Evolutionary conservation across 1,140 invertebrate species (phyloP).

Genomic region (Drosophila chauvacae): DNA sequence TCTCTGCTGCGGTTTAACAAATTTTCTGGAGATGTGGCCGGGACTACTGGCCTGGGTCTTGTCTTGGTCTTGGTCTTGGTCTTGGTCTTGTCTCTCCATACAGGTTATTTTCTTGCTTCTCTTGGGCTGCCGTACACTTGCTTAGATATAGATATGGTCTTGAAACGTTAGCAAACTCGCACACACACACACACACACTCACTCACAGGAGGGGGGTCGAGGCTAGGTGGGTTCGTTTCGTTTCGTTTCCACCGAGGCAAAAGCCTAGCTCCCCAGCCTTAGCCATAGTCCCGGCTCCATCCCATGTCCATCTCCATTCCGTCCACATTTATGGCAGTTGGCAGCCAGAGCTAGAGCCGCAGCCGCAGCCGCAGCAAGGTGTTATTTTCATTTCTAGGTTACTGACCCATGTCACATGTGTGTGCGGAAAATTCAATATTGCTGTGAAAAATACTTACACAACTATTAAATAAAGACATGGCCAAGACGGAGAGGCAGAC

Average conservation of each 20-base stretch:
- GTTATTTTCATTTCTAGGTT: constrained; percentile 83
- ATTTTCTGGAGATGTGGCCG: constrained; percentile 71
- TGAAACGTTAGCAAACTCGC: constrained; percentile 69
- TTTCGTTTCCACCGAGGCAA: constrained; percentile 48
- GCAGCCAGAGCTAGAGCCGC: constrained; percentile 39
- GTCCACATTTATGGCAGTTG: constrained; percentile 79
- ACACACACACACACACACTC: constrained; percentile 19
- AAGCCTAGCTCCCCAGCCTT: constrained; percentile 18
- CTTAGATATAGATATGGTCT: constrained; percentile 79
- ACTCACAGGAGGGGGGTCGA: constrained; percentile 45
- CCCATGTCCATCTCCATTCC: constrained; percentile 64
- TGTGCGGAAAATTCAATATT: constrained; percentile 82
- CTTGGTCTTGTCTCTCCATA: constrained; percentile 70
- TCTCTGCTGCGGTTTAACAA: constrained; percentile 76
- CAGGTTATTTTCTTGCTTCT: constrained; percentile 69
- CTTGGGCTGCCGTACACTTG: constrained; percentile 69
- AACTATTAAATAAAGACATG: constrained; percentile 82
- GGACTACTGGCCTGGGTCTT: constrained; percentile 44
- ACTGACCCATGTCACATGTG: constrained; percentile 82
- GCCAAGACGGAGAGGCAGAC: constrained; percentile 22
- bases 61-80: constrained; percentile 44
- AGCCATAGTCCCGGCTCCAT: constrained; percentile 28
- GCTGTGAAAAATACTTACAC: constrained; percentile 82
- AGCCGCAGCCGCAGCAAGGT: constrained; percentile 64
- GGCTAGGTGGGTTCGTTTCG: constrained; percentile 55